Percentiles rank a stretch among this genome's conserved stretches.
These are phyloP conservation scores for Nibea albiflora DNA, from an alignment of 2,113 vertebrate species.

Conservation along the genomic window DNA sequence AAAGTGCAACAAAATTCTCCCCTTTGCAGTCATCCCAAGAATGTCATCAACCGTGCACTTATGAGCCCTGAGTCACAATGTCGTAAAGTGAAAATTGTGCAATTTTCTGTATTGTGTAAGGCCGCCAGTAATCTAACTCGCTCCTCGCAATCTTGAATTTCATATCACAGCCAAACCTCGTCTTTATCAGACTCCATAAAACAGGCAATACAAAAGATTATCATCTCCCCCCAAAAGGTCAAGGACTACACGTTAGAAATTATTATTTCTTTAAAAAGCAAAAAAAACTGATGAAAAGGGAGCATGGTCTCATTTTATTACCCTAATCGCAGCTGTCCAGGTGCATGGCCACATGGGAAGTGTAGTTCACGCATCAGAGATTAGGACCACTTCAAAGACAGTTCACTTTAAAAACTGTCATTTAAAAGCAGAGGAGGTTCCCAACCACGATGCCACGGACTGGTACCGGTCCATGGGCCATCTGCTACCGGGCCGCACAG, in stretches of 20 bases:
- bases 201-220: constrained; percentile 2
- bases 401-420: background rate
- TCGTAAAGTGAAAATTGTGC: background rate
- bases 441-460: no score
- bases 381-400: background rate
- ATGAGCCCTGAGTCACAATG: background rate
- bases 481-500: no score
- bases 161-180: background rate
- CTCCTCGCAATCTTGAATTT: constrained; percentile 11
- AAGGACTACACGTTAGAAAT: background rate
- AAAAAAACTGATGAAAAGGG: background rate
- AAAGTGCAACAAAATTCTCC: background rate
- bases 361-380: background rate
- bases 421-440: no score
- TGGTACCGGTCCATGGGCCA: no score
- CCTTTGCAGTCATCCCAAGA: background rate
- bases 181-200: constrained; percentile 29
- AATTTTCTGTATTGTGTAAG: background rate
- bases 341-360: background rate
- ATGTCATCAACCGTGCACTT: background rate
- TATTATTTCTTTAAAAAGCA: no score
- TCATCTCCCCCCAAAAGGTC: constrained; percentile 39
- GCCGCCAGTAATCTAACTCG: background rate
- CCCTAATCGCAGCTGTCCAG: background rate
- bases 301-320: background rate